A percentile compares a stretch with the other conserved stretches of the same genome.
Conservation (phyloP, 37 sponge, comb jelly and placozoan species). For the Spongilla lacustris region DNA sequence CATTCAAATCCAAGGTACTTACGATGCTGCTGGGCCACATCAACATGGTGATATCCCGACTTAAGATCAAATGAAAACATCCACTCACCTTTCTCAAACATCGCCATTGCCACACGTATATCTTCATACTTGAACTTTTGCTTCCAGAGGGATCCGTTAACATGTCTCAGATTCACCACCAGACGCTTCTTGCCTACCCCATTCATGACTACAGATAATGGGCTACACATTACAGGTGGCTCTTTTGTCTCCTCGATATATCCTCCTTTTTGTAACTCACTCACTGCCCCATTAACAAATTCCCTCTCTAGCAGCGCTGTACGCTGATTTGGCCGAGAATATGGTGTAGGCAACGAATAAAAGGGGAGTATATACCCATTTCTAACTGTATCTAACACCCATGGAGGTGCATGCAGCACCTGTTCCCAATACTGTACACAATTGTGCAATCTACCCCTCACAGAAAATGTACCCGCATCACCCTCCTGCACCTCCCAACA, state of each 20-base stretch:
- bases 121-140: conserved; percentile 16
- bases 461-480: background rate
- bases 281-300: background rate
- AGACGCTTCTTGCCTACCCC: background rate
- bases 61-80: conserved; percentile 14
- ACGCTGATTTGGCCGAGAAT: background rate
- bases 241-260: background rate
- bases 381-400: background rate
- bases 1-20: conserved; percentile 21
- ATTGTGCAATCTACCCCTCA: no score
- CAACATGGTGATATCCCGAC: conserved; percentile 19
- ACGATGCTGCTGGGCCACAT: conserved; percentile 5
- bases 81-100: conserved; percentile 21
- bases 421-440: background rate
- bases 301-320: background rate
- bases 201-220: conserved; percentile 2
- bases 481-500: background rate
- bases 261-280: background rate
- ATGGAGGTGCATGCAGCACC: background rate
- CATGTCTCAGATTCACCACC: conserved; percentile 7
- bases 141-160: background rate
- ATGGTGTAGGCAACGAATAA: background rate
- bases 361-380: conserved; percentile 22
- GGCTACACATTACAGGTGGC: background rate
- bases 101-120: background rate